Conservation (phyloP, 1,140 invertebrate species). For the Cyclargus thomasi region DNA sequence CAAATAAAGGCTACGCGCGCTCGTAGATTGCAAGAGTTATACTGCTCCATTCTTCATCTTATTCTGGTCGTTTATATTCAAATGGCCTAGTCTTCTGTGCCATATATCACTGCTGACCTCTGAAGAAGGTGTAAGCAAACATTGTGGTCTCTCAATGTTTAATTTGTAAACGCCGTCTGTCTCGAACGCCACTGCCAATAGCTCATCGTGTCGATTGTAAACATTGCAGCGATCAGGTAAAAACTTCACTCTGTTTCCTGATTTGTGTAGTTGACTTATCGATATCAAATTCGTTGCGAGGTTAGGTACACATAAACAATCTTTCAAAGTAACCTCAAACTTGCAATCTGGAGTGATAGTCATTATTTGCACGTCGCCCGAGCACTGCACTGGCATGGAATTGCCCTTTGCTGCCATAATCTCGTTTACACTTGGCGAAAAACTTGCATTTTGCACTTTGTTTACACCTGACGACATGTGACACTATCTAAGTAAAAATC, state of each 20-base stretch:
- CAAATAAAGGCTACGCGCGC: too few species aligned
- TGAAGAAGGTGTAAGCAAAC: constrained; percentile 10
- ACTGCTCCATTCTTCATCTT: constrained; percentile 13
- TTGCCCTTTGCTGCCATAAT: not conserved
- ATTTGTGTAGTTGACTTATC: constrained; percentile 9
- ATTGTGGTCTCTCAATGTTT: not conserved
- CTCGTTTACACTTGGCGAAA: not conserved
- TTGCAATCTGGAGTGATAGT: not conserved
- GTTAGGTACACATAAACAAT: not conserved
- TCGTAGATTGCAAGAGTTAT: too few species aligned
- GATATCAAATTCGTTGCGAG: constrained; percentile 5
- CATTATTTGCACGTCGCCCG: constrained; percentile 2
- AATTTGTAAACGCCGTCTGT: constrained; percentile 10
- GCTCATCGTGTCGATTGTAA: not conserved
- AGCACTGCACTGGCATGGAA: constrained; percentile 2
- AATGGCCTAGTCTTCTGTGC: constrained; percentile 14
- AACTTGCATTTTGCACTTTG: not conserved
- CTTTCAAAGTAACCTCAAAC: not conserved
- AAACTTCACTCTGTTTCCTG: not conserved
- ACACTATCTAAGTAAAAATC: constrained; percentile 15
- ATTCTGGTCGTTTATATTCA: constrained; percentile 8
- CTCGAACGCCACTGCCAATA: not conserved
- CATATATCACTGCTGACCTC: not conserved
- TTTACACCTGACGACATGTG: not conserved
- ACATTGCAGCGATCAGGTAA: not conserved